These are phyloP conservation scores for Galeopsomyia nigrocyanea DNA, from an alignment of 2,888 invertebrate genomes.

Conservation along the genomic window DNA sequence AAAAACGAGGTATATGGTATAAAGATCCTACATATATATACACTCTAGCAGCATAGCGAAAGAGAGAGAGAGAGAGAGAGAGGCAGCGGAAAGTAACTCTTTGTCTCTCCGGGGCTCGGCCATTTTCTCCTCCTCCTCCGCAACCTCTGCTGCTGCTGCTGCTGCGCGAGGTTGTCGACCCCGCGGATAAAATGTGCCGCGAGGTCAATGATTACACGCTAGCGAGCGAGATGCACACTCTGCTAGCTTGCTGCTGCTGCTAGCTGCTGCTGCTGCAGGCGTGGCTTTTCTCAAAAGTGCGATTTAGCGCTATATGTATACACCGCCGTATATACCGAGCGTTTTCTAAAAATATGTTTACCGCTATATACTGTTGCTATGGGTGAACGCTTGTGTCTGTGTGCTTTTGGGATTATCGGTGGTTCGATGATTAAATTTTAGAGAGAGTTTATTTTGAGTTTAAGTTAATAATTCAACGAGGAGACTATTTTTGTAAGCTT, in stretches of 20 bases:
- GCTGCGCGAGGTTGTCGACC: constrained; percentile 42
- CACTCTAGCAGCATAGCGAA: background rate
- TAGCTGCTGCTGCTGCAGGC: constrained; percentile 1
- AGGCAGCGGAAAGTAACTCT: background rate
- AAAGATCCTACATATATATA: background rate
- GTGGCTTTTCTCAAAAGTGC: too few species aligned
- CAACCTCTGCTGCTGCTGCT: constrained; percentile 28
- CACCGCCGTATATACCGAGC: too few species aligned
- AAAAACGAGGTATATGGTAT: background rate
- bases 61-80: constrained; percentile 22
- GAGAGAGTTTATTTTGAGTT: too few species aligned
- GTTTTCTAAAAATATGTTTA: constrained; percentile 37
- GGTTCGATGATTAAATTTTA: too few species aligned
- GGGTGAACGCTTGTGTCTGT: too few species aligned
- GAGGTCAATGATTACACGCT: constrained; percentile 49
- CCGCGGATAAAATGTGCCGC: constrained; percentile 48
- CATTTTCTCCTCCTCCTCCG: constrained; percentile 13
- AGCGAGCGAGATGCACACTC: too few species aligned
- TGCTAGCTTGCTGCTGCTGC: too few species aligned
- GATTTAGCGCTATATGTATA: too few species aligned
- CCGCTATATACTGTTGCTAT: constrained; percentile 10
- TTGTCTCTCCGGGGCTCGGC: background rate
- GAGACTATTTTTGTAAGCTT: too few species aligned
- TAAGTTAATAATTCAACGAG: too few species aligned
- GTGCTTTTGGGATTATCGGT: too few species aligned